Conservation (phyloP, 2,888 invertebrate genomes). For the Clivina fossor region DNA sequence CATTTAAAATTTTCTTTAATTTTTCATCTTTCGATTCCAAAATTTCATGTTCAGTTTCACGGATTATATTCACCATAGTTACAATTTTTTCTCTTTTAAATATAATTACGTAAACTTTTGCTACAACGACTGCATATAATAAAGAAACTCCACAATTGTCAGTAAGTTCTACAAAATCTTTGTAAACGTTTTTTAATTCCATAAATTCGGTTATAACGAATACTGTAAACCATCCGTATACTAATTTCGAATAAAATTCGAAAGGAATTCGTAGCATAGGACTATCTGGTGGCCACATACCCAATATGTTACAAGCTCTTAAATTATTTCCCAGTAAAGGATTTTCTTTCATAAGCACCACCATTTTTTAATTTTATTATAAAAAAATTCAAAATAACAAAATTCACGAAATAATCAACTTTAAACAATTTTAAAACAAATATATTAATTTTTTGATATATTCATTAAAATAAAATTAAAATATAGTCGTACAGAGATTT, state of each 20-base stretch:
- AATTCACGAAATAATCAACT: no score
- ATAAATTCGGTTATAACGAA: slow-evolving; percentile 30
- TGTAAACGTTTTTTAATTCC: slow-evolving; percentile 26
- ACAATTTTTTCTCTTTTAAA: slow-evolving; percentile 15
- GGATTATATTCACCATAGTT: slow-evolving; percentile 16
- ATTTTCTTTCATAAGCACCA: slow-evolving; percentile 29
- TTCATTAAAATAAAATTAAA: no score
- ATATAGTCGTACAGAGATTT: no score
- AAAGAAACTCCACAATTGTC: slow-evolving; percentile 27
- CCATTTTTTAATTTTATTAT: no score
- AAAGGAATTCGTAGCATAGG: slow-evolving; percentile 1
- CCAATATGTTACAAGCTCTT: slow-evolving; percentile 17
- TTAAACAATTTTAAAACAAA: no score
- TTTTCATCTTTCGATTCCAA: slow-evolving; percentile 1
- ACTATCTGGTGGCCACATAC: slow-evolving; percentile 27
- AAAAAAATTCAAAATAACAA: no score
- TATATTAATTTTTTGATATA: no score
- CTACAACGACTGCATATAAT: slow-evolving; percentile 22
- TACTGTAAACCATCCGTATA: slow-evolving; percentile 18
- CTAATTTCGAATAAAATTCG: slow-evolving; percentile 10
- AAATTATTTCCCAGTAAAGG: slow-evolving; percentile 23
- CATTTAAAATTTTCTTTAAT: slow-evolving; percentile 16
- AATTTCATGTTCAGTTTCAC: slow-evolving; percentile 18
- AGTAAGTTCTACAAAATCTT: slow-evolving; percentile 27
- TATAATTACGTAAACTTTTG: slow-evolving; percentile 23